Evolutionary conservation across 2,888 invertebrate genomes (phyloP), one percentile per base, ranked within the genome.

Genomic region (Camponotus fellah): DNA sequence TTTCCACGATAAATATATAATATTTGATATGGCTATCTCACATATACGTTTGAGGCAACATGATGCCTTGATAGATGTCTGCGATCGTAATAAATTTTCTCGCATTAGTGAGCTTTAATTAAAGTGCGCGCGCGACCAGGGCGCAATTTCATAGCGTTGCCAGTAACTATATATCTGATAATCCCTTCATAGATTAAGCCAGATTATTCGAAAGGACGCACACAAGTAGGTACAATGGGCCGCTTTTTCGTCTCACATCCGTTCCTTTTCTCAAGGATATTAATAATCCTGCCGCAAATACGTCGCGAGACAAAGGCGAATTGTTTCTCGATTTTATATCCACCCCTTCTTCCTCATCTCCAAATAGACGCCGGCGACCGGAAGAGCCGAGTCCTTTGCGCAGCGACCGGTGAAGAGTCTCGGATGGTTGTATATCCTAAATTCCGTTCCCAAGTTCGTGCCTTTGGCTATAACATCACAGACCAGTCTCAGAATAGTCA

Each of bases 11-110:
- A 12, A 17, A 60, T 60, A 26, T 60, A 26, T 43, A 32, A 32
- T 26, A 62, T 46, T 14, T 1, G 17, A 3, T n/a, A 72, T 74
- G 37, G 40, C 40, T 56, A 68, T 77, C 68, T 2, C 66, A 9
- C n/a, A 4, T 40, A 12, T 10, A 4, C 58, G 53, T 3, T n/a
- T 14, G 3, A 34, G 14, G 43, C n/a, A 8, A 12, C 37, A 17
- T n/a, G 5, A 4, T 26, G 12, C 9, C 79, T 37, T 46, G 72
- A 80, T 49, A 72, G 72, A 79, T 79, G 60, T 71, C 71, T 71
- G 72, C 46, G 72, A 62, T 60, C 60, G 79, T 46, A 49, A 80
- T 80, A 72, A 80, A 80, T 80, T 80, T 60, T 80, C 79, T 60
- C 37, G 69, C 40, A 58, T 77, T 77, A 77, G 56, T 32, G 71